Percentiles rank a stretch among this genome's conserved stretches.
These are phyloP conservation scores for Lithobates sylvaticus DNA, from an alignment of 2,797 vertebrate genomes.

Conservation along the genomic window DNA sequence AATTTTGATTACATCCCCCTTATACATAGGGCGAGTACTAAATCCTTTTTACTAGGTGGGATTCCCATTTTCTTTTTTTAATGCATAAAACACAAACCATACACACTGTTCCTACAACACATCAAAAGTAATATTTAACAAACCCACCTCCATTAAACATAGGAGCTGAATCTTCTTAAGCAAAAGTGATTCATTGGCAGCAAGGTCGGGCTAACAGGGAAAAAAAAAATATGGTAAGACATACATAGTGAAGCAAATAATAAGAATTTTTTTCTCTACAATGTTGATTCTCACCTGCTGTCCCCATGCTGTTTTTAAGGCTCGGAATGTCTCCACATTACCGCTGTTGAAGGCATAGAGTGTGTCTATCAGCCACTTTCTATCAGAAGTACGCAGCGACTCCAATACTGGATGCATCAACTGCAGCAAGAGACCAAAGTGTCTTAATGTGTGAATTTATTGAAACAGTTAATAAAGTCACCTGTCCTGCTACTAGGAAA, in stretches of 20 bases:
- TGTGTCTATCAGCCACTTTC: conserved; percentile 97
- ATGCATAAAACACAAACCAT: background rate
- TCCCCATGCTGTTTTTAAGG: conserved; percentile 92
- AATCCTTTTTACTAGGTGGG: too few relatives aligned
- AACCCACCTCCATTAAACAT: conserved; percentile 95
- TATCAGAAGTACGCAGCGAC: conserved; percentile 90
- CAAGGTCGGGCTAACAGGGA: conserved; percentile 87
- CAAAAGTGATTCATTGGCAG: conserved; percentile 91
- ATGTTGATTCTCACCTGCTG: conserved; percentile 84
- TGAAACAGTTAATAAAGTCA: too few relatives aligned
- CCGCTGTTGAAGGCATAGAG: conserved; percentile 96
- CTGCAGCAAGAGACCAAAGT: conserved; percentile 69
- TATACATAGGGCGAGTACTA: too few relatives aligned
- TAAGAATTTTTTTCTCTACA: background rate
- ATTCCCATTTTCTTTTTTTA: too few relatives aligned
- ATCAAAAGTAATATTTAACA: background rate
- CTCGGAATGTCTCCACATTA: conserved; percentile 94
- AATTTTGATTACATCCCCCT: too few relatives aligned
- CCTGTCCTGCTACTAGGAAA: too few relatives aligned
- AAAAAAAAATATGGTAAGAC: background rate
- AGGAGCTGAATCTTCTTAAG: conserved; percentile 96
- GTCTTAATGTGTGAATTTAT: too few relatives aligned
- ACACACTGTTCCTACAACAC: background rate
- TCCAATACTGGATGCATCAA: conserved; percentile 97
- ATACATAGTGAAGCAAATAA: background rate